Base-by-base conservation (phyloP, 2,888 invertebrate species). In the Caenorhabditis wallacei region DNA sequence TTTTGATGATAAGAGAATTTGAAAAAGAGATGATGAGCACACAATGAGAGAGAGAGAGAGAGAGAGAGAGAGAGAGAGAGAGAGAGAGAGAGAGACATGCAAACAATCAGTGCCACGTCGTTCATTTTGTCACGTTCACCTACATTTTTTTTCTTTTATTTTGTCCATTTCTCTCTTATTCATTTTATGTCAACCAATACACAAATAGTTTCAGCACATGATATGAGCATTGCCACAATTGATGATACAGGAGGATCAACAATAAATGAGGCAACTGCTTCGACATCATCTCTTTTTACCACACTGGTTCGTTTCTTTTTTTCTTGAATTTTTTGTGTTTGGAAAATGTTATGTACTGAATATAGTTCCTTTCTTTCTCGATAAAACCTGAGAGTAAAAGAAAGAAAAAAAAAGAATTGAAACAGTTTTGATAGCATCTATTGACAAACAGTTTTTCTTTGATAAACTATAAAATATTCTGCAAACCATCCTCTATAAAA, bases 101-200 rank as follows among this genome's bases (percentile, higher is more conserved):
- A 63, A 76, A 76, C 76, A 76, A 53, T 56, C 40, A 35, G 22
- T 69, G 76, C 68, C 76, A 76, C 76, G 76, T 76, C 61, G 68
- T 76, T 76, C 59, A 59, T 61, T 76, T 76, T 76, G 61, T 76
- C 76, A 76, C 76, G 76, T 76, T 69, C 46, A 69, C 69, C 54
- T 56, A n/a, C n/a, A n/a, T 26, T 24, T 56, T 69, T 48, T 51
- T 51, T 69, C 24, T 18, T 24, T 46, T 43, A 40, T 54, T 68
- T n/a, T 30, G 35, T 48, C 46, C 18, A 2, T 48, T 48, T 48
- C 7, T 8, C 46, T 8, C 43, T 43, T 1, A 13, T 8, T 30
- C 30, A 30, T 30, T 30, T 30, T 5, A 30, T 30, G 30, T 5
- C 30, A 5, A 30, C 8, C 30, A 2, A 13, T 20, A 18, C n/a